phyloP scores from a whole-genome alignment of 2,888 invertebrate genomes.

The Dasypolia templi region DNA sequence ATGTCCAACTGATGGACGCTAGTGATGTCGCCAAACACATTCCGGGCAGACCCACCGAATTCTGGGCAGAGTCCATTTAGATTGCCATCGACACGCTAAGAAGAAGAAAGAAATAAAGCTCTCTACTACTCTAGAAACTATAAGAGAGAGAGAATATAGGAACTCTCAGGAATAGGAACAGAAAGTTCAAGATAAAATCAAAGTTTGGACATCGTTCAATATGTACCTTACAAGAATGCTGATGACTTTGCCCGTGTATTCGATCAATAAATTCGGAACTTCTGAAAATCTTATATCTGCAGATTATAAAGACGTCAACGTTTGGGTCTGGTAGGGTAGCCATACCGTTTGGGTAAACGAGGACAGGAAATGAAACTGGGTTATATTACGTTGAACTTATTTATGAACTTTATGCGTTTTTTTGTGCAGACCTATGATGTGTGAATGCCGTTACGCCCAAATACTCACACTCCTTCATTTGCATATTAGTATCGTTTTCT shows the following conservation, averaged over 20 bases:
- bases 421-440: background rate
- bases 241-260: conserved; percentile 54
- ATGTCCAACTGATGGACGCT: too few relatives aligned
- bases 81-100: too few relatives aligned
- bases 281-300: conserved; percentile 65
- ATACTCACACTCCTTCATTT: background rate
- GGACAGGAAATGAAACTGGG: conserved; percentile 55
- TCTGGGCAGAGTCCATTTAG: too few relatives aligned
- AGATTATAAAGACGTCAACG: conserved; percentile 61
- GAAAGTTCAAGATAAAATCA: conserved; percentile 52
- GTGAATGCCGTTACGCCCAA: too few relatives aligned
- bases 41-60: too few relatives aligned
- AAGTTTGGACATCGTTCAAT: conserved; percentile 52
- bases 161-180: conserved; percentile 14
- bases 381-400: conserved; percentile 26
- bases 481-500: background rate
- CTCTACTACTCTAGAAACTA: too few relatives aligned
- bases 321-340: conserved; percentile 50
- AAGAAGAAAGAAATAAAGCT: too few relatives aligned
- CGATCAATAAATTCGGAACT: conserved; percentile 68
- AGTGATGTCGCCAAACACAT: too few relatives aligned
- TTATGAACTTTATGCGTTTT: background rate
- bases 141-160: too few relatives aligned
- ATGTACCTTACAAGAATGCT: conserved; percentile 55
- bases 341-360: conserved; percentile 24